Evolutionary conservation across 2,888 invertebrate species (phyloP).

Genomic region (Tenthredo livida): DNA sequence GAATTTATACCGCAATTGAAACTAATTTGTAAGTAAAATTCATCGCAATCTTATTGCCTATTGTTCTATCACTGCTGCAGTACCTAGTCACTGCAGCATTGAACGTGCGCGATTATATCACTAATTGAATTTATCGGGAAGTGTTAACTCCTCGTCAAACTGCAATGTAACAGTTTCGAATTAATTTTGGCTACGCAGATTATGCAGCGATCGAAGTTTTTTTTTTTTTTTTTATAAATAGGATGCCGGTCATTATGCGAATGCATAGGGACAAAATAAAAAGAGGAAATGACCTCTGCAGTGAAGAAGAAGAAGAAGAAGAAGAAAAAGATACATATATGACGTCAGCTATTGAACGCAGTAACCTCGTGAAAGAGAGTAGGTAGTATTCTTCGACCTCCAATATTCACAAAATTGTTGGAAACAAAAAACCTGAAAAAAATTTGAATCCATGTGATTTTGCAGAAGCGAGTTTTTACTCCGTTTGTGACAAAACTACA

Average conservation of each 20-base stretch:
- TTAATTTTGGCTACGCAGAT: background rate
- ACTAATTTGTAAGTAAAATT: background rate
- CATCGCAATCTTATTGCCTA: background rate
- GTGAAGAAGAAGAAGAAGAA: background rate
- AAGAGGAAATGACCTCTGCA: background rate
- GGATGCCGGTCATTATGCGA: background rate
- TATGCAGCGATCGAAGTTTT: background rate
- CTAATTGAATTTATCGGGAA: background rate
- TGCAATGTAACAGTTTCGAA: no score
- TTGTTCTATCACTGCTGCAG: background rate
- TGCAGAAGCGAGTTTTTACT: background rate
- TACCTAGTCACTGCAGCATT: background rate
- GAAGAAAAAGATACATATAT: no score
- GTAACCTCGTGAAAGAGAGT: background rate
- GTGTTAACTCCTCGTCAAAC: background rate
- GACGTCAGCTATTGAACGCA: background rate
- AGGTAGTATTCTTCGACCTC: background rate
- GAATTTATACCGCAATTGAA: background rate
- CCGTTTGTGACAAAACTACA: background rate
- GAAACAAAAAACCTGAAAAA: background rate
- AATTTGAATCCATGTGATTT: background rate
- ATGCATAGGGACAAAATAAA: background rate
- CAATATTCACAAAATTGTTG: no score
- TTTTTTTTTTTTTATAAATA: background rate
- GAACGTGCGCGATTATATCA: background rate